Percentiles rank a stretch among this genome's conserved stretches.
Conservation (phyloP, 2,888 invertebrate genomes). For the Psococerastis gibbosa region DNA sequence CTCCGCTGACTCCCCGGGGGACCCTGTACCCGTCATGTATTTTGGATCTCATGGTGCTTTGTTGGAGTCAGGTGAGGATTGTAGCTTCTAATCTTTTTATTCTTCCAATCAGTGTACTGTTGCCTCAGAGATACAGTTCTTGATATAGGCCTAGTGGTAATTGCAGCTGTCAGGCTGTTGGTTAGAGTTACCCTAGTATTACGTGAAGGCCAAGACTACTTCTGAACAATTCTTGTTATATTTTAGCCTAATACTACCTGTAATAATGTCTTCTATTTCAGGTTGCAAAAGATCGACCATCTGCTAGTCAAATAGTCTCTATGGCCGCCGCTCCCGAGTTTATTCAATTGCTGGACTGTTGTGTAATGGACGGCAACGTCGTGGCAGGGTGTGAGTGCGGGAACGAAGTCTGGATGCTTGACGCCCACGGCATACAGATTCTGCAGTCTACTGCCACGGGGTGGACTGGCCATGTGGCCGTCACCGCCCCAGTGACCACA, state of each 20-base stretch:
- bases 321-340: slow-evolving; percentile 85
- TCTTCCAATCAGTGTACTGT: no score
- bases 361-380: slow-evolving; percentile 35
- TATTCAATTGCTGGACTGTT: slow-evolving; percentile 65
- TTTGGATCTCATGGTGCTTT: slow-evolving; percentile 85
- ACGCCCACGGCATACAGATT: slow-evolving; percentile 44
- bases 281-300: slow-evolving; percentile 56
- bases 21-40: slow-evolving; percentile 70
- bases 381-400: slow-evolving; percentile 30
- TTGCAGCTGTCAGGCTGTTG: no score
- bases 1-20: slow-evolving; percentile 67
- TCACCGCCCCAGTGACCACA: slow-evolving; percentile 13
- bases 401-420: slow-evolving; percentile 57
- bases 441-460: slow-evolving; percentile 34
- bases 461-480: slow-evolving; percentile 23
- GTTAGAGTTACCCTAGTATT: no score
- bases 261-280: no score
- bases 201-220: no score
- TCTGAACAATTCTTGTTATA: background rate
- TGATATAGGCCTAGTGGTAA: no score
- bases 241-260: background rate
- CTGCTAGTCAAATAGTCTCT: slow-evolving; percentile 86
- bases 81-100: no score
- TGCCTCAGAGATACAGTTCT: no score
- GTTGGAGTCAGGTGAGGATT: slow-evolving; percentile 74